Base-by-base conservation (phyloP, 2,888 invertebrate species). In the Agrenia bidenticulata region DNA sequence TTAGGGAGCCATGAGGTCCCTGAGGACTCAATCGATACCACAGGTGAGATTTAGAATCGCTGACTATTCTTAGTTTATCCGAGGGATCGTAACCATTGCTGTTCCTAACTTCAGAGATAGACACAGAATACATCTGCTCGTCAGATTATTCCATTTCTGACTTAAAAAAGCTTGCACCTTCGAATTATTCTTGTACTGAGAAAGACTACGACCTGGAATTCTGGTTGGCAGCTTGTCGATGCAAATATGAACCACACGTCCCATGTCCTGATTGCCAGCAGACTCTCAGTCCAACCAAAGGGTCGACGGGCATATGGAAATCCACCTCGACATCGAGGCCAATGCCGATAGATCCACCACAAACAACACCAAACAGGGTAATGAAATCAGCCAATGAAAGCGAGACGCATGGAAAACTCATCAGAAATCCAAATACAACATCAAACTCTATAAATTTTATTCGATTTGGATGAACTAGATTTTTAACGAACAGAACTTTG, bases 381-480 rank as follows among this genome's bases (percentile, higher is more conserved):
- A 5, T 17, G 11, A 41, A 24, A 58, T n/a, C 15, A 7, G n/a
- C 24, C 42, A 7, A 23, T 23, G 45, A 45, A 23, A 19, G 5
- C 4, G n/a, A 45, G 5, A 5, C 45, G 2, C 15, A 19, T 45
- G 51, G 23, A 15, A 51, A 51, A 24, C 21, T 23, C 19, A 24
- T 51, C 2, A 2, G 51, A 24, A 21, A 15, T 19, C 7, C 17
- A 45, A 19, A 24, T 23, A 7, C 15, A 23, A 24, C 51, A 21
- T 26, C 23, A 2, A 45, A 42, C 26, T 39, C 55, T 1, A n/a
- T n/a, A n/a, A 63, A 67, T 24, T 67, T 67, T 67, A 67, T 67
- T 53, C 49, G 67, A 64, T 64, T 64, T 49, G 67, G 64, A 19
- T 57, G 61, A 49, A n/a, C n/a, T n/a, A n/a, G n/a, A n/a, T n/a